Evolutionary conservation across 2,113 vertebrate genomes (phyloP), one percentile per base, ranked within the genome.

Genomic region (Campylomormyrus numenius): DNA sequence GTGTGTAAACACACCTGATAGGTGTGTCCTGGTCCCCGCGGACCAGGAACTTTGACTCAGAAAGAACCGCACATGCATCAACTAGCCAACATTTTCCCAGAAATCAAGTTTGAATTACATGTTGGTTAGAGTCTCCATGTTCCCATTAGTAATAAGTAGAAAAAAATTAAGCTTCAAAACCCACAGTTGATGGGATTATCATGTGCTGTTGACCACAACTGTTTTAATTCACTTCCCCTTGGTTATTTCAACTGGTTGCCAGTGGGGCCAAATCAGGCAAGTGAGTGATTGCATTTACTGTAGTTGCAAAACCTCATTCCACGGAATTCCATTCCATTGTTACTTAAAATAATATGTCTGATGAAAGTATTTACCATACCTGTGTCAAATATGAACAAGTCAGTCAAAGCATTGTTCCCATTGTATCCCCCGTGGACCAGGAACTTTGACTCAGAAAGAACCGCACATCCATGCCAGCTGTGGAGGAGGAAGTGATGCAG

Each of bases 361-460:
- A 10, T 50, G 83, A 53, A 39, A 88, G 56, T 13, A 39, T 31
- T 42, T 24, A 2, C 80, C 93, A 92, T 74, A 95, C 96, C 95
- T 88, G 90, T 96, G 80, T 95, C 94, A 86, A 96, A 97, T 91
- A 96, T 80, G 91, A 96, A 95, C 1, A 91, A 52, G 91, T 96
- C 95, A 48, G 90, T 92, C 58, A 96, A 93, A 24, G 95, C 95
- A 39, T 94, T 91, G 90, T 94, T 95, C 77, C 94, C 95, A 39
- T 96, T 95, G 92, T 95, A 95, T 10, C 96, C 96, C 0, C 95
- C 95, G 9, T 95, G 94, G 77, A 96, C 93, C 88, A 96, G 92
- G 91, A 96, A 95, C 91, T 92, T 93, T 42, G 92, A 92, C 86
- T 95, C 93, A 13, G 95, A 95, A 58, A 96, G 90, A 11, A 94